Conservation (phyloP, 1,140 invertebrate species). For the Pseudachorutes palmiensis region DNA sequence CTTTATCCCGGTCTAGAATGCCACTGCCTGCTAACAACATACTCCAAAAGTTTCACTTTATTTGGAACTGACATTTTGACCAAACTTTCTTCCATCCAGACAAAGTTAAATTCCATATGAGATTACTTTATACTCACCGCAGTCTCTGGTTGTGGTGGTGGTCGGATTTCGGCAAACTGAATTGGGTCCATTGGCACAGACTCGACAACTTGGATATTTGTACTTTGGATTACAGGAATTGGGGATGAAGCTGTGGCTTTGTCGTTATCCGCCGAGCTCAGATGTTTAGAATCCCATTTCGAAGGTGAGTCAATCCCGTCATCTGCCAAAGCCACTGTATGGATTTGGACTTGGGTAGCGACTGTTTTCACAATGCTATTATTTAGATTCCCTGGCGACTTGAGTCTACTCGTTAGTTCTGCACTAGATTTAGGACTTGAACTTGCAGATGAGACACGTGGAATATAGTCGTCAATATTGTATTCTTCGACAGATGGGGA, state of each 20-base stretch:
- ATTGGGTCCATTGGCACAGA: neutral
- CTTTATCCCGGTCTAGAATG: too few relatives aligned
- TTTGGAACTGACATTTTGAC: too few relatives aligned
- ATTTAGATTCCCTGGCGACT: slow-evolving; percentile 4
- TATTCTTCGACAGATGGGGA: slow-evolving; percentile 33
- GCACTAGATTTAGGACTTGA: neutral
- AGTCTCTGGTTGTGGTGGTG: too few relatives aligned
- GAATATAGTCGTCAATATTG: slow-evolving; percentile 16
- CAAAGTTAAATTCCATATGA: too few relatives aligned
- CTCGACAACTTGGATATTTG: neutral
- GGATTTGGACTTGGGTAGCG: slow-evolving; percentile 35
- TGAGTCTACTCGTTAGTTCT: slow-evolving; percentile 6
- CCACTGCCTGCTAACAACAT: too few relatives aligned
- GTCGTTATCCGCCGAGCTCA: neutral
- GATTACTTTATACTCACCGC: too few relatives aligned
- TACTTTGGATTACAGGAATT: neutral
- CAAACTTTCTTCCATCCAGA: too few relatives aligned
- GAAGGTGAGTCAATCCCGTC: slow-evolving; percentile 2
- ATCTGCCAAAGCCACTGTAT: slow-evolving; percentile 18
- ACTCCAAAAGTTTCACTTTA: too few relatives aligned
- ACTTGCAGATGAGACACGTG: neutral
- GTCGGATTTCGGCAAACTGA: slow-evolving; percentile 3
- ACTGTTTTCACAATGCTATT: slow-evolving; percentile 20
- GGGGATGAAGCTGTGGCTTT: neutral
- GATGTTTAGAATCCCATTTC: neutral